Evolutionary conservation across 2,113 vertebrate species (phyloP).

Genomic region (Oreotrochilus melanogaster): DNA sequence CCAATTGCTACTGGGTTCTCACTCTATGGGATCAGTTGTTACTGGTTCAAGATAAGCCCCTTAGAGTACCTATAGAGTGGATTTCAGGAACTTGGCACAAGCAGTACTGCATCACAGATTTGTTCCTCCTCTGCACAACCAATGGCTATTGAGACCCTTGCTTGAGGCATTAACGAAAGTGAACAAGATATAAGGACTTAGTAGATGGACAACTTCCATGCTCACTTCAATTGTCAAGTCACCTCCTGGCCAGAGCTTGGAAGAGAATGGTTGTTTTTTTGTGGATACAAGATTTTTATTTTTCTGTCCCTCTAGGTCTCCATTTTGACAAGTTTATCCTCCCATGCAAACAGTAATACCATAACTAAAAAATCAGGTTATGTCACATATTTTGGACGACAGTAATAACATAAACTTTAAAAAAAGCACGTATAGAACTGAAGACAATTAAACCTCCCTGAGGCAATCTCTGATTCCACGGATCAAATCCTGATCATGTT

Average conservation of each 20-base stretch:
- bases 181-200: background rate
- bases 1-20: background rate
- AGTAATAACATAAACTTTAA: background rate
- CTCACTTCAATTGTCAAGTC: background rate
- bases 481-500: background rate
- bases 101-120: background rate
- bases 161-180: background rate
- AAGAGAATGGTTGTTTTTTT: background rate
- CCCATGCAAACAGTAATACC: background rate
- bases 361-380: background rate
- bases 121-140: background rate
- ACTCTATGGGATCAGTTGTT: background rate
- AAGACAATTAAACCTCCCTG: background rate
- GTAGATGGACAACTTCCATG: background rate
- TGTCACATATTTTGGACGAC: background rate
- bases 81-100: background rate
- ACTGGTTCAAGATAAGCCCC: background rate
- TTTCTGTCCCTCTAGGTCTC: rapidly evolving
- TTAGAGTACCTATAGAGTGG: background rate
- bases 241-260: background rate
- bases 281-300: background rate
- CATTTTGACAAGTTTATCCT: background rate
- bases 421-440: background rate
- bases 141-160: background rate
- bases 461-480: background rate